These are phyloP conservation scores for Eriocheir sinensis DNA, from an alignment of 1,140 invertebrate species.

Conservation along the genomic window DNA sequence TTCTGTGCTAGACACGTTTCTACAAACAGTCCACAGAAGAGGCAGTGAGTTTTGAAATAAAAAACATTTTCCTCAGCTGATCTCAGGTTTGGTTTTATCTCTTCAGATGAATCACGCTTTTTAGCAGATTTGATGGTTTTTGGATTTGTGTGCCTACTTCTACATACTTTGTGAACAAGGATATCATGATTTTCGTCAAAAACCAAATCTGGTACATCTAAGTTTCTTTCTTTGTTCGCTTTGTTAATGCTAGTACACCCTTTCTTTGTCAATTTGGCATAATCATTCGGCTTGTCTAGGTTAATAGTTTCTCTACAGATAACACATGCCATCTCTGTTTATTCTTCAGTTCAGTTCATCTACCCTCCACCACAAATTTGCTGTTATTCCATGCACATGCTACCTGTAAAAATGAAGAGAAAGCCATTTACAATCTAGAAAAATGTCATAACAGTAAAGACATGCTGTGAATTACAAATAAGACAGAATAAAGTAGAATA, in stretches of 20 bases:
- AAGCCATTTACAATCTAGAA: not conserved
- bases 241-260: slow-evolving; percentile 35
- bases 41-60: slow-evolving; percentile 53
- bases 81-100: slow-evolving; percentile 43
- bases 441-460: not conserved
- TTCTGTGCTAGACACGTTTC: slow-evolving; percentile 47
- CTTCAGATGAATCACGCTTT: slow-evolving; percentile 47
- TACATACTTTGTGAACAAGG: slow-evolving; percentile 43
- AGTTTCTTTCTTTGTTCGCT: slow-evolving; percentile 19
- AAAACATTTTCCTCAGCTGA: slow-evolving; percentile 51
- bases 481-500: slow-evolving; percentile 40
- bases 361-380: slow-evolving; percentile 9
- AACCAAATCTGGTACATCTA: not conserved
- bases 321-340: slow-evolving; percentile 30
- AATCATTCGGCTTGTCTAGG: slow-evolving; percentile 6
- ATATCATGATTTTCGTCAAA: slow-evolving; percentile 35
- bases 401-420: slow-evolving; percentile 8
- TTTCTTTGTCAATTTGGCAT: slow-evolving; percentile 41
- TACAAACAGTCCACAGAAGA: slow-evolving; percentile 47
- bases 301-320: slow-evolving; percentile 10
- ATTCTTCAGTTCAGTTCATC: not conserved
- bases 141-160: slow-evolving; percentile 37
- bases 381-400: slow-evolving; percentile 44
- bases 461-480: slow-evolving; percentile 53
- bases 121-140: not conserved